Evolutionary conservation across 92 coral and sea anemone species (phyloP), one percentile per base, ranked within the genome.

Genomic region (Palythoa grandis): DNA sequence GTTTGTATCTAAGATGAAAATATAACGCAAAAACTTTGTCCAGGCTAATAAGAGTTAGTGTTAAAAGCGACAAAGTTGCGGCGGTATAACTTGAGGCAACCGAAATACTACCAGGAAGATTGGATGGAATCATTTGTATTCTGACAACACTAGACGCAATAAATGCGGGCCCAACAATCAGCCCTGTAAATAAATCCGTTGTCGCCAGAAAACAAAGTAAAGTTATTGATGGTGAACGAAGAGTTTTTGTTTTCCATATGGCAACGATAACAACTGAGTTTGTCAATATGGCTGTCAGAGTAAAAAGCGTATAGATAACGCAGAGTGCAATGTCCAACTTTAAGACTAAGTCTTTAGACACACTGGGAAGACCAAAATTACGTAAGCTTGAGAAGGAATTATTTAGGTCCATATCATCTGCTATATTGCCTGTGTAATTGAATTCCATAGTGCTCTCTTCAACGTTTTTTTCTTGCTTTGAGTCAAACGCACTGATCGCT

Each of bases 211-310:
- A 80, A 48, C 85, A 80, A n/a, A 80, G 75, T 40, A 80, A 29
- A 65, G 85, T 80, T 80, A 80, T 66, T 6, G 85, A 66, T 39
- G 85, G 74, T 43, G 75, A 80, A 24, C 85, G 85, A 65, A 80
- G 74, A 52, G 7, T 22, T 20, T 48, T 48, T 14, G 38, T 80
- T 15, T 67, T 80, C 85, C 85, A 80, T 47, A 80, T 80, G 5
- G 85, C 85, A 47, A 69, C 65, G 20, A 80, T 66, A 80, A 80
- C 85, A 40, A 80, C 54, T 65, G 85, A 48, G 43, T 80, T 80
- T 13, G 74, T 67, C 25, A 80, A 69, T 22, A 80, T 80, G 39
- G 85, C 85, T 47, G 85, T 80, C 39, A 80, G 35, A 19, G 85
- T 80, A 63, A 80, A 80, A 7, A 70, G 50, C 16, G 85, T 66